Evolutionary conservation across 1,140 invertebrate species (phyloP).

Genomic region (Stegodyphus dumicola): DNA sequence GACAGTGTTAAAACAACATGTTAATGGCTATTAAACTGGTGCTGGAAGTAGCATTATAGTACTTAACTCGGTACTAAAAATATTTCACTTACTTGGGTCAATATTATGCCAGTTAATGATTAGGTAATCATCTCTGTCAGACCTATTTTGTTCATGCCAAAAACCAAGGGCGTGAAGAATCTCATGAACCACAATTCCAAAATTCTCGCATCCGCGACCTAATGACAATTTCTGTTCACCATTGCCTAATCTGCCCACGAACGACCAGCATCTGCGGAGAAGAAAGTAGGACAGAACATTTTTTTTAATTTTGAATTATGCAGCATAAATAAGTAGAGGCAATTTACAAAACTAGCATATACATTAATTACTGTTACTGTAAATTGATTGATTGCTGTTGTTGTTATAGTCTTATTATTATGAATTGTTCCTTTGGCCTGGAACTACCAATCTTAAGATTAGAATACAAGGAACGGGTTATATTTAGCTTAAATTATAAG

Average conservation of each 20-base stretch:
- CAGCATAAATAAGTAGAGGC: neutral
- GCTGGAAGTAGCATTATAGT: too few relatives aligned
- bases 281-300: too few relatives aligned
- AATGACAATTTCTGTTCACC: constrained; percentile 58
- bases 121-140: constrained; percentile 68
- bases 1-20: too few relatives aligned
- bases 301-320: too few relatives aligned
- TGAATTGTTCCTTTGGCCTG: too few relatives aligned
- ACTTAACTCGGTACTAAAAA: constrained; percentile 3
- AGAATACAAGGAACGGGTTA: too few relatives aligned
- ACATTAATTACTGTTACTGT: neutral
- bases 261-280: constrained; percentile 50
- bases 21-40: too few relatives aligned
- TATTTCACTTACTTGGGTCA: constrained; percentile 1
- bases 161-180: constrained; percentile 69
- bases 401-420: too few relatives aligned
- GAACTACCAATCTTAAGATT: too few relatives aligned
- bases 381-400: too few relatives aligned
- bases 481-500: too few relatives aligned
- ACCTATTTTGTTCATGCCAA: constrained; percentile 69
- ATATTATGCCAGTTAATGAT: constrained; percentile 67
- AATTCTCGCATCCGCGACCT: constrained; percentile 61
- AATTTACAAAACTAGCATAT: neutral
- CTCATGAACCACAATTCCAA: constrained; percentile 67
- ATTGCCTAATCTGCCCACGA: constrained; percentile 16